These are phyloP conservation scores for Magallana gigas DNA, from an alignment of 1,140 invertebrate species.

Conservation along the genomic window DNA sequence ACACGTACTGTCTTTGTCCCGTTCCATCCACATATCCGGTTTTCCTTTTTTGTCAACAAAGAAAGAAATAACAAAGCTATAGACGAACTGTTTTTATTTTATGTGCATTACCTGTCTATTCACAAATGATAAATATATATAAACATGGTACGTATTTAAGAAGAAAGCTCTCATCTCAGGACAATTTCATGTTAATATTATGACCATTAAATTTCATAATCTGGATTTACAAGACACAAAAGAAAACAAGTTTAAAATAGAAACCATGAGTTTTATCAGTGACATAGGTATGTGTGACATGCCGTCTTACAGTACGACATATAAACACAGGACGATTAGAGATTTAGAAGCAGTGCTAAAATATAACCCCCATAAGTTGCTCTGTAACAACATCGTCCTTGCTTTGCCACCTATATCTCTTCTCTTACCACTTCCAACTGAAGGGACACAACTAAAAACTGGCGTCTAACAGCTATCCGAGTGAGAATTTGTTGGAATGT, in stretches of 20 bases:
- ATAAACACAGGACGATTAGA: not conserved
- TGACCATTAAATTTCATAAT: conserved; percentile 5
- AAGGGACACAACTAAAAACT: too few species aligned
- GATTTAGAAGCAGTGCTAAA: not conserved
- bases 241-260: not conserved
- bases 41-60: not conserved
- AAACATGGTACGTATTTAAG: not conserved
- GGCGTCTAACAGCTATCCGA: too few species aligned
- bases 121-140: conserved; percentile 35
- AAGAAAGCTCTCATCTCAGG: not conserved
- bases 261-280: too few species aligned
- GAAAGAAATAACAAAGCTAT: not conserved
- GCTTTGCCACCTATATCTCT: too few species aligned
- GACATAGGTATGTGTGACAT: too few species aligned
- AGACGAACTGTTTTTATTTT: conserved; percentile 33
- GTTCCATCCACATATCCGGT: not conserved
- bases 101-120: conserved; percentile 25
- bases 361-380: too few species aligned
- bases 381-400: too few species aligned
- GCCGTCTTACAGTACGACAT: too few species aligned
- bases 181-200: not conserved
- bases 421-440: too few species aligned
- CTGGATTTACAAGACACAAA: not conserved
- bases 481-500: too few species aligned
- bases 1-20: too few species aligned